Base-by-base conservation (phyloP, 1,140 invertebrate genomes). In the Drosophila navojoa region DNA sequence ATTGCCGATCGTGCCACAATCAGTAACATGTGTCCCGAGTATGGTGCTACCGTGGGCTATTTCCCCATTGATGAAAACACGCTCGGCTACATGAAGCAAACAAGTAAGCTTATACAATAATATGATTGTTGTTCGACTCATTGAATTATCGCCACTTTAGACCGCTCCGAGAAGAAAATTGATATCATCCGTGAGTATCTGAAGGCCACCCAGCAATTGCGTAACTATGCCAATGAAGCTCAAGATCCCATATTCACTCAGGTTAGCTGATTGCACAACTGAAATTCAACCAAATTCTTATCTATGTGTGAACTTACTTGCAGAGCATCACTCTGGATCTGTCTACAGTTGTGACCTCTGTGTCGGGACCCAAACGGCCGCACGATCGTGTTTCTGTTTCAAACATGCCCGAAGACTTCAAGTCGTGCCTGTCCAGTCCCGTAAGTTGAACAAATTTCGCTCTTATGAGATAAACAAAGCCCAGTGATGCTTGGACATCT, bases 11-110 rank as follows among this genome's bases (percentile, higher is more conserved):
- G 99, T 69, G 98, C 96, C 68, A 99, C 95, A 38, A 98, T 97
- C 91, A 98, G 95, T 38, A 99, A 99, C 93, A 99, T 99, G 98
- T 99, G 97, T 92, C 98, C 98, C 0, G 98, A 99, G 93, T 99
- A 99, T 92, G 97, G 99, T 22, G 98, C 98, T 7, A 99, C 98
- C 1, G 95, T 98, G 73, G 98, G 97, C 0, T 99, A 96, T 92
- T 99, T 99, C 93, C 97, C 99, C 2, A 96, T 99, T 1, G 99
- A 99, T 93, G 92, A 95, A 25, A 95, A 96, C 42, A 98, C 97
- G 29, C 93, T 99, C 19, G 92, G 93, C 29, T 99, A 99, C 91
- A 94, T 99, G 29, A 92, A 93, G 50, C 97, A 99, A 93, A 99
- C 98, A 71, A 97, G 98, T 98, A 92, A 93, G 82, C 68, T 11